Evolutionary conservation across 2,113 vertebrate genomes (phyloP), one percentile per base, ranked within the genome.

Genomic region (Mesocricetus auratus): DNA sequence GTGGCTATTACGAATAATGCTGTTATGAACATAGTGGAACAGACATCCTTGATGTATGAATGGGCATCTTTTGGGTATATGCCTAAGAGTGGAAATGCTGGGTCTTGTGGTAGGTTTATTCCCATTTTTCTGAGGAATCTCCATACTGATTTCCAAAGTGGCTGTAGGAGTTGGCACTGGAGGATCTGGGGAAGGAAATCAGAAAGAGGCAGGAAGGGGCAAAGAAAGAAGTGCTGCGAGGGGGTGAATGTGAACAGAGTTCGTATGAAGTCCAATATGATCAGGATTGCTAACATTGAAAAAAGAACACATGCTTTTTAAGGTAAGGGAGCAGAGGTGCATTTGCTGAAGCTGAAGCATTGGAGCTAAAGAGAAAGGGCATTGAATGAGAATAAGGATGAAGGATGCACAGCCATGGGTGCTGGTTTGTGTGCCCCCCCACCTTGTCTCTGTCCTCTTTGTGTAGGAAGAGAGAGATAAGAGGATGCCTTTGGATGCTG

Each of bases 401-500:
- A 75, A 78, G 62, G 29, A 97, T 89, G 77, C n/a, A 77, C 88
- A 79, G 31, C 22, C 42, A n/a, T 11, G 58, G 64, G 22, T 88
- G 8, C 62, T 74, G 45, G 8, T 60, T 33, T 69, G 81, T 92
- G 47, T 85, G 1, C 13, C 31, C 90, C 81, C 82, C 47, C 47
- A 47, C 9, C 36, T 91, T 89, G 45, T 93, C 39, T 42, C 88
- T 77, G 36, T 85, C 21, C 22, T 86, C 53, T 83, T 77, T 93
- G 71, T 39, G 73, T 39, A 89, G 5, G 17, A 21, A 89, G 68
- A 42, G 15, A 87, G 62, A 60, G 90, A 95, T 92, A 96, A 97
- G 69, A 96, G 53, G 79, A 56, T 36, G 85, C 9, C 85, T 90
- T 86, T 90, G 62, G 21, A 66, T 96, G 89, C n/a, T 90, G 94